Conservation (phyloP, 2,113 vertebrate species). For the Chascanopsetta lugubris region DNA sequence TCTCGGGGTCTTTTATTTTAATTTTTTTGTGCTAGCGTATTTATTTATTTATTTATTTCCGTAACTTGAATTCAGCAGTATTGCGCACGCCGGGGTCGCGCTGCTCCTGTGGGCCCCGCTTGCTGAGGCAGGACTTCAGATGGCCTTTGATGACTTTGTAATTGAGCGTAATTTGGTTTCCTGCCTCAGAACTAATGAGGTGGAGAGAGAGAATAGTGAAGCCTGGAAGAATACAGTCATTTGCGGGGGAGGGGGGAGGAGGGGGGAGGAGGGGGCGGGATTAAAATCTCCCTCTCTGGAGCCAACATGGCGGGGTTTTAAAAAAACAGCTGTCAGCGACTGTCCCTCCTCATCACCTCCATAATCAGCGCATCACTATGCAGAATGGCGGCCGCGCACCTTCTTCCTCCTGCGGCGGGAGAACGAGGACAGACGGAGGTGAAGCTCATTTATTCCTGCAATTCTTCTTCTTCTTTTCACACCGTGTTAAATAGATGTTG, state of each 20-base stretch:
- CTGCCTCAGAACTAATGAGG: slow-evolving; percentile 82
- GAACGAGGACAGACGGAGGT: slow-evolving; percentile 67
- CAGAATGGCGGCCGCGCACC: slow-evolving; percentile 43
- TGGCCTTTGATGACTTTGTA: slow-evolving; percentile 80
- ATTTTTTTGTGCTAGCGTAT: too few species aligned
- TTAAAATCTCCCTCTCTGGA: slow-evolving; percentile 7
- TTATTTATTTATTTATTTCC: too few species aligned
- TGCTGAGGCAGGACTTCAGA: slow-evolving; percentile 77
- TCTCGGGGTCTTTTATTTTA: slow-evolving; percentile 13
- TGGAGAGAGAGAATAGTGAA: slow-evolving; percentile 62
- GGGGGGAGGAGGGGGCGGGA: slow-evolving; percentile 15
- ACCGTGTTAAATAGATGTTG: too few species aligned
- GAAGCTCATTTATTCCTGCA: slow-evolving; percentile 65
- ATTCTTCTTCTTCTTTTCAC: slow-evolving; percentile 54
- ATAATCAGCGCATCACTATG: slow-evolving; percentile 67
- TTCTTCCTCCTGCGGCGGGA: slow-evolving; percentile 27
- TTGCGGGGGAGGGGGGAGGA: slow-evolving; percentile 36
- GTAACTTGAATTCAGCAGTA: slow-evolving; percentile 10
- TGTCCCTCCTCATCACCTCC: slow-evolving; percentile 42
- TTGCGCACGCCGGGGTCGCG: slow-evolving; percentile 1
- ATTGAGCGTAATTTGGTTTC: slow-evolving; percentile 82
- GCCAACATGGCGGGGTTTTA: slow-evolving; percentile 47
- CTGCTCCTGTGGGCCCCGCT: slow-evolving; percentile 31
- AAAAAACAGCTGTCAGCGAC: slow-evolving; percentile 65
- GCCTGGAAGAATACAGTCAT: slow-evolving; percentile 56